Conservation (phyloP, 2,113 vertebrate species). For the Dryoscopus gambensis region DNA sequence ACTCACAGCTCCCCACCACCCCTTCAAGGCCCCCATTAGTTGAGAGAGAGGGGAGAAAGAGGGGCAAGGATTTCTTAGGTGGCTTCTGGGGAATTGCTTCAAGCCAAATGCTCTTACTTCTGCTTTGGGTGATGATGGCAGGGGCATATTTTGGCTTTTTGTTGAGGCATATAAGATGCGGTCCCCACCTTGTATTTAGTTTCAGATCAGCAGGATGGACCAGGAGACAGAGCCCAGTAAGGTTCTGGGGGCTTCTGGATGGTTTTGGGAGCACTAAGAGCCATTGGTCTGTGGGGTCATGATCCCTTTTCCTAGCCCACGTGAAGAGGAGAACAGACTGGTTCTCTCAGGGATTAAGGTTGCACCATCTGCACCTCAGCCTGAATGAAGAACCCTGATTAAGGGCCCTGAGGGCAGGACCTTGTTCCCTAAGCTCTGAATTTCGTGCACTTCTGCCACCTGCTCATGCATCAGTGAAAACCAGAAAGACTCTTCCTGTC, state of each 20-base stretch:
- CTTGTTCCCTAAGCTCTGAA: neutral
- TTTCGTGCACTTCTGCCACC: neutral
- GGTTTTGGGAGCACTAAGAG: neutral
- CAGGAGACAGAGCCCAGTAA: neutral
- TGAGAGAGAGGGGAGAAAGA: neutral
- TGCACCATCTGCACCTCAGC: neutral
- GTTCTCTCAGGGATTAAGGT: neutral
- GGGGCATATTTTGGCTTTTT: neutral
- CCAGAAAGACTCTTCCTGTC: neutral
- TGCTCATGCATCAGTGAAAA: neutral
- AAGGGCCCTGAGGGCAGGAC: neutral
- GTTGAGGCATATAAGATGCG: neutral
- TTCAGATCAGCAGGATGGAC: neutral
- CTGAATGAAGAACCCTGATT: neutral
- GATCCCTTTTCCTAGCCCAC: neutral
- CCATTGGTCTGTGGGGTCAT: neutral
- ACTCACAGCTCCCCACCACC: neutral
- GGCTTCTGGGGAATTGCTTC: neutral
- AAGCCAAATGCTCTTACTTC: neutral
- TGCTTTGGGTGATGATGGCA: neutral
- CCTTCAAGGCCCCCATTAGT: rapidly evolving
- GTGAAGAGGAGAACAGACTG: neutral
- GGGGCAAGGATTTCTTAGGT: neutral
- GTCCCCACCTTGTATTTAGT: neutral
- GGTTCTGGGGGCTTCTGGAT: neutral